Conservation (phyloP, 2,113 vertebrate genomes). For the Passer domesticus region DNA sequence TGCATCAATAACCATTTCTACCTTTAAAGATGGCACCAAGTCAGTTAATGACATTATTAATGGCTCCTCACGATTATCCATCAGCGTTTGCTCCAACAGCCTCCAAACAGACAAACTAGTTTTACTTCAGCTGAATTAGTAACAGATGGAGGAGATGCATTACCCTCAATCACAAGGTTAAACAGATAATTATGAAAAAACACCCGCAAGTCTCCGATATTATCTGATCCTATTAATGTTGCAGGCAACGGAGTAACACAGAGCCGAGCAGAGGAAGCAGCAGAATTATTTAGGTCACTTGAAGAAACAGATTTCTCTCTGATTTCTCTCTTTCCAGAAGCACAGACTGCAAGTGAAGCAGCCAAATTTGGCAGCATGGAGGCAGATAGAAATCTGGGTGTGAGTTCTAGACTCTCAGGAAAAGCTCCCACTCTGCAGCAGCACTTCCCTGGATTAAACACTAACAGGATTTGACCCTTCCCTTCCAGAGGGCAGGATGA, state of each 20-base stretch:
- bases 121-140: slow-evolving; percentile 13
- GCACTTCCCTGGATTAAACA: neutral
- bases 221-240: slow-evolving; percentile 23
- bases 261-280: neutral
- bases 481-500: neutral
- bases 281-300: slow-evolving; percentile 11
- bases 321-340: neutral
- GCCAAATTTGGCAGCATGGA: neutral
- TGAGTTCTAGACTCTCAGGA: neutral
- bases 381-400: neutral
- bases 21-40: neutral
- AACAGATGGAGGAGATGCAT: slow-evolving; percentile 54
- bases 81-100: neutral
- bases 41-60: neutral
- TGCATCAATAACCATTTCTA: neutral
- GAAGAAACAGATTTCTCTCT: neutral
- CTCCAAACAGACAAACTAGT: slow-evolving; percentile 23
- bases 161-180: slow-evolving; percentile 46
- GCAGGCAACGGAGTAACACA: neutral
- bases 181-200: slow-evolving; percentile 35
- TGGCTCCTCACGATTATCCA: neutral
- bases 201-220: neutral
- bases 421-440: neutral
- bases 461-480: neutral
- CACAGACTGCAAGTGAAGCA: neutral